phyloP scores from a whole-genome alignment of 2,113 vertebrate species.

The human (Homo sapiens) region DNA sequence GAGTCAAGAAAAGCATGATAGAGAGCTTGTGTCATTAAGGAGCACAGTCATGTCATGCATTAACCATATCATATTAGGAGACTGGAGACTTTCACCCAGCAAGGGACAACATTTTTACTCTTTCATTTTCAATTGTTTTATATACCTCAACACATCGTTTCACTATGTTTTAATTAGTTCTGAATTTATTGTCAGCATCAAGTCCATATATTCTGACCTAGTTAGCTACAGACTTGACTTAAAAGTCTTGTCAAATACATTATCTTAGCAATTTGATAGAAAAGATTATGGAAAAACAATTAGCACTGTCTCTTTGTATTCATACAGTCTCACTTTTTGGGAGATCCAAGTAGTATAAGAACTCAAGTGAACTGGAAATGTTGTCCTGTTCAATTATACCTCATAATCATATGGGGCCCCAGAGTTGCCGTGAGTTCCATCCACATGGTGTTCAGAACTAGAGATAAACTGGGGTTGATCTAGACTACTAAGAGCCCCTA shows the following conservation, averaged over 20 bases:
- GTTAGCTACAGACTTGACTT: neutral
- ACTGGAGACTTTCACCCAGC: neutral
- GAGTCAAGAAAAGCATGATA: conserved; percentile 43
- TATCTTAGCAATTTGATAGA: conserved; percentile 5
- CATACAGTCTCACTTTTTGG: neutral
- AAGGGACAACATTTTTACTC: conserved; percentile 32
- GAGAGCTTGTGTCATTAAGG: conserved; percentile 4
- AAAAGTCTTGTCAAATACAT: conserved; percentile 22
- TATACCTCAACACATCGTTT: neutral
- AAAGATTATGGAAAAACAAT: neutral
- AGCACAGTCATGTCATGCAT: neutral
- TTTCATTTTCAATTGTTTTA: conserved; percentile 20
- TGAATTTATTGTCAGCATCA: conserved; percentile 42
- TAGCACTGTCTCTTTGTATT: neutral
- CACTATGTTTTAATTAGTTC: conserved; percentile 10
- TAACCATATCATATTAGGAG: conserved; percentile 13
- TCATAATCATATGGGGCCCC: neutral
- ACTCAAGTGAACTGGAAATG: conserved; percentile 17
- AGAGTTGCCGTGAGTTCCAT: neutral
- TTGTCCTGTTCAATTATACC: conserved; percentile 1
- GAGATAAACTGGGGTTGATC: conserved; percentile 12
- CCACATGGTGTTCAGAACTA: conserved; percentile 41
- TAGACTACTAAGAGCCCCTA: neutral
- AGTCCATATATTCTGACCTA: conserved; percentile 13
- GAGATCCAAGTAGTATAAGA: conserved; percentile 5